Evolutionary conservation across 2,888 invertebrate species (phyloP).

Genomic region (Drosophila diplacantha): DNA sequence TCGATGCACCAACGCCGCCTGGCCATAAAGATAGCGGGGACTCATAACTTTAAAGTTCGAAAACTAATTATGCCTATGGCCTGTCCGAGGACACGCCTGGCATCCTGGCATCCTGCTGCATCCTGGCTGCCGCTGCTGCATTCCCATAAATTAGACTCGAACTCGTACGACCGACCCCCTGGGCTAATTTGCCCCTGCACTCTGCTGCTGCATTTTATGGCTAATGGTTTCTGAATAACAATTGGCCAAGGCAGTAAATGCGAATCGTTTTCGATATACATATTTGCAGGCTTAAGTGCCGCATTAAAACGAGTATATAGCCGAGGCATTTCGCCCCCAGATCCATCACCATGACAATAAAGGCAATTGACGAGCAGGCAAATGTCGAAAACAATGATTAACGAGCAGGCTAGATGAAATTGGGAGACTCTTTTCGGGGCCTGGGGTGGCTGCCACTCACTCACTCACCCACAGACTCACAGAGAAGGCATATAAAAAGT

Average conservation of each 20-base stretch:
- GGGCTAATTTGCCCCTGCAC: constrained; percentile 64
- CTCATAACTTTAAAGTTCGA: constrained; percentile 72
- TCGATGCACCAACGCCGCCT: constrained; percentile 30
- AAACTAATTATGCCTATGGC: constrained; percentile 77
- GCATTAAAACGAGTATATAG: constrained; percentile 61
- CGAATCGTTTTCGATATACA: constrained; percentile 39
- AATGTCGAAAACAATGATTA: constrained; percentile 71
- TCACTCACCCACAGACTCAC: constrained; percentile 7
- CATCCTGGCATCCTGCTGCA: constrained; percentile 1
- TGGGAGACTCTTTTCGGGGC: constrained; percentile 16
- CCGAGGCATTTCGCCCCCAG: constrained; percentile 33
- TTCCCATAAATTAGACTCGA: constrained; percentile 59
- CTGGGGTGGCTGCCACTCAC: constrained; percentile 10
- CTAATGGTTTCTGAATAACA: constrained; percentile 69
- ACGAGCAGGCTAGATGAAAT: constrained; percentile 53
- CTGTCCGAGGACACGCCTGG: constrained; percentile 37
- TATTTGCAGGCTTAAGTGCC: constrained; percentile 67
- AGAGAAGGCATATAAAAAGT: constrained; percentile 1
- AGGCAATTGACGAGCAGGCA: constrained; percentile 71
- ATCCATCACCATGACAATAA: constrained; percentile 70
- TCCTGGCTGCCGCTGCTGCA: constrained; percentile 49
- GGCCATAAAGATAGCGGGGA: constrained; percentile 67
- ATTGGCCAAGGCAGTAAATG: constrained; percentile 32
- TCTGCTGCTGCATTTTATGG: constrained; percentile 68
- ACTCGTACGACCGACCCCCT: constrained; percentile 10